Base-by-base conservation (phyloP, 2,888 invertebrate genomes). In the Catocala fraxini region DNA sequence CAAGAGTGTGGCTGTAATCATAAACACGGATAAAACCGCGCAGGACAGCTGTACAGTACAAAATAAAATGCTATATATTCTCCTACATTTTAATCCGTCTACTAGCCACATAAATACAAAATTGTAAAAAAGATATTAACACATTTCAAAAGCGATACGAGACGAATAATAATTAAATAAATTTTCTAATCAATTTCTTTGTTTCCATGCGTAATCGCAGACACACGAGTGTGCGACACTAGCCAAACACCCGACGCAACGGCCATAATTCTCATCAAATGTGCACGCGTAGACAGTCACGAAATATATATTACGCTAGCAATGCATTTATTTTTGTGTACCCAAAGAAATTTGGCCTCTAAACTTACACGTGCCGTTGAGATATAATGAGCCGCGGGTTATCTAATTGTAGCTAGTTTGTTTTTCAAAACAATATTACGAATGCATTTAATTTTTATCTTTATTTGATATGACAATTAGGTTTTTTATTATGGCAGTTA, bases 371-470 rank as follows among this genome's bases (percentile, higher is more conserved):
- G 88, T 86, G 88, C 73, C 82, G 69, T 10, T 9, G 25, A 6
- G 51, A 75, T 75, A 80, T 77, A 73, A 75, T 72, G 71, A 72
- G 70, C 69, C 46, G 39, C 63, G 65, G 80, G 78, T 80, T 83
- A 81, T 82, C 77, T 80, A 78, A 81, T 78, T 78, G 72, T 79
- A 73, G 61, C 39, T 60, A 63, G 65, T 68, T 71, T 75, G 75
- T 67, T 67, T 65, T 72, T 56, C 55, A 73, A 85, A 85, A 87
- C 85, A 82, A 86, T 82, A 85, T 89, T 86, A 87, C 87, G 82
- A 86, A 80, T 91, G 90, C 90, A 90, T 70, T 82, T 78, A 0
- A 51, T 25, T 25, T 25, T 25, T 25, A 25, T 25, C 25, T 25
- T 25, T 25, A 25, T 25, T 25, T 25, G 25, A 25, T 1, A 25